These are phyloP conservation scores for Brachypterus glaber DNA, from an alignment of 2,888 invertebrate genomes.

Conservation along the genomic window DNA sequence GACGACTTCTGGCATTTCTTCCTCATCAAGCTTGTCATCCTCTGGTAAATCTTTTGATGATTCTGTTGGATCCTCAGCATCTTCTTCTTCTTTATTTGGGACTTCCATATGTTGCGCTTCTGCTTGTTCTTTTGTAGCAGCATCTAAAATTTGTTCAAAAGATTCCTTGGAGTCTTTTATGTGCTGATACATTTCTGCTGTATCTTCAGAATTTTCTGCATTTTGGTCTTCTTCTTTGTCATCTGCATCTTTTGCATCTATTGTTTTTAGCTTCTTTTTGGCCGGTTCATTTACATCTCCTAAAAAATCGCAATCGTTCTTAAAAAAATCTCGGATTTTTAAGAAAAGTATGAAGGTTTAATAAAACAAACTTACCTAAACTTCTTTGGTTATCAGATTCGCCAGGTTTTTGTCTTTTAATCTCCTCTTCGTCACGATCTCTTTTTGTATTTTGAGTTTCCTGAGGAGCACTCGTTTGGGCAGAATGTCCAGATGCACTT, in stretches of 20 bases:
- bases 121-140: conserved; percentile 76
- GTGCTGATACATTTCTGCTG: conserved; percentile 62
- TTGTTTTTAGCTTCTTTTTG: conserved; percentile 52
- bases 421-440: conserved; percentile 35
- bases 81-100: conserved; percentile 48
- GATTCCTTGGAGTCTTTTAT: conserved; percentile 71
- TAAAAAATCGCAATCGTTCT: conserved; percentile 19
- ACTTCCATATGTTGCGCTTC: conserved; percentile 46
- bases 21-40: conserved; percentile 26
- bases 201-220: conserved; percentile 42
- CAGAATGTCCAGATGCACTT: conserved; percentile 59
- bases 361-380: conserved; percentile 35
- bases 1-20: conserved; percentile 22
- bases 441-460: conserved; percentile 30
- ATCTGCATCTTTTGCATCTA: conserved; percentile 40
- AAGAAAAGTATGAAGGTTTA: not conserved
- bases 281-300: conserved; percentile 55
- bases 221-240: conserved; percentile 41
- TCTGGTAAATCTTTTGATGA: conserved; percentile 44
- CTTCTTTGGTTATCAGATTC: conserved; percentile 64
- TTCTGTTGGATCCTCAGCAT: conserved; percentile 49
- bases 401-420: conserved; percentile 63
- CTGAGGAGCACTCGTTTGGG: conserved; percentile 31
- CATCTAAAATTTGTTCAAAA: conserved; percentile 64
- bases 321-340: conserved; percentile 1